A percentile compares a stretch with the other conserved stretches of the same genome.
phyloP scores from a whole-genome alignment of 2,888 invertebrate genomes.

The Ctena decussata region DNA sequence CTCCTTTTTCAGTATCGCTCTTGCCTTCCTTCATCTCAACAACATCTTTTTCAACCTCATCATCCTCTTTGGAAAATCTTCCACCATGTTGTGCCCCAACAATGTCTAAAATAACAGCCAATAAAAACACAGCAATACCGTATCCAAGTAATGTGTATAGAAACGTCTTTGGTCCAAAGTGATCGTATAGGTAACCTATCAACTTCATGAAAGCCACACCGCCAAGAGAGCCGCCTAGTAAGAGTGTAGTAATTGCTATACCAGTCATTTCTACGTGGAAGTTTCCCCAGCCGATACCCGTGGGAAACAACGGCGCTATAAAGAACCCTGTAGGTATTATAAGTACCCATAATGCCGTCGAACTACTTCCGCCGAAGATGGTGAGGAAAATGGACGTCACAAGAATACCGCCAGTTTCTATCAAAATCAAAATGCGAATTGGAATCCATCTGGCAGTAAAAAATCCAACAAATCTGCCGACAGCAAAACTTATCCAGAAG shows the following conservation, averaged over 20 bases:
- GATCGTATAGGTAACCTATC: slow-evolving; percentile 73
- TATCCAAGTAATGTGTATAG: slow-evolving; percentile 70
- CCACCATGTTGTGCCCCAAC: slow-evolving; percentile 44
- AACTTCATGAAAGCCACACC: slow-evolving; percentile 73
- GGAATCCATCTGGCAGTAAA: slow-evolving; percentile 69
- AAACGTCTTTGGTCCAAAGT: slow-evolving; percentile 66
- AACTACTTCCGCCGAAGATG: slow-evolving; percentile 66
- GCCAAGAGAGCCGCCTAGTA: slow-evolving; percentile 72
- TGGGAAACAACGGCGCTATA: slow-evolving; percentile 73
- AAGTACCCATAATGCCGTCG: slow-evolving; percentile 70
- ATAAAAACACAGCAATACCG: slow-evolving; percentile 48
- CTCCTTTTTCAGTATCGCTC: not conserved
- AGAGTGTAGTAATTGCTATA: slow-evolving; percentile 68
- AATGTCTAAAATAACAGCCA: slow-evolving; percentile 59
- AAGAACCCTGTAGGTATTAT: slow-evolving; percentile 67
- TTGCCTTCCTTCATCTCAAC: not conserved
- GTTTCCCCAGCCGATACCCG: slow-evolving; percentile 77
- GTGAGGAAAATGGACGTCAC: slow-evolving; percentile 62
- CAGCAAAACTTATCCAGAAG: slow-evolving; percentile 77
- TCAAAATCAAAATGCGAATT: slow-evolving; percentile 65
- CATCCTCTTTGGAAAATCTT: not conserved
- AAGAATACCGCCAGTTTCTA: slow-evolving; percentile 64
- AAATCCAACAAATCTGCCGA: slow-evolving; percentile 70
- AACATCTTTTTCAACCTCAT: not conserved
- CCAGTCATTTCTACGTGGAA: slow-evolving; percentile 74